Evolutionary conservation across 2,888 invertebrate genomes (phyloP).

Genomic region (Invenusta paracnida): DNA sequence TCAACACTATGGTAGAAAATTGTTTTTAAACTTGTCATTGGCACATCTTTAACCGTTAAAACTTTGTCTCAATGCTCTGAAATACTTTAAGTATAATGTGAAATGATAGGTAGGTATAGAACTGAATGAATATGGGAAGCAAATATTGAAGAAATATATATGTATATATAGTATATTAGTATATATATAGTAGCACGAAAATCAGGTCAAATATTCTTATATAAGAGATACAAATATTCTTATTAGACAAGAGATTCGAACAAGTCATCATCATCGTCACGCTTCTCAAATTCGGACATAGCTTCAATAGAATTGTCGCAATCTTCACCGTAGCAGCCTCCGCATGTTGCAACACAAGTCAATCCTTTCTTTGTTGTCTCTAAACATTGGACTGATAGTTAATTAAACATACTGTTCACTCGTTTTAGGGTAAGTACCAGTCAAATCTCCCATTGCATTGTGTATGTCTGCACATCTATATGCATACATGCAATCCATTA

Average conservation of each 20-base stretch:
- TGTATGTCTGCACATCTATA: neutral
- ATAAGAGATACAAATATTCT: neutral
- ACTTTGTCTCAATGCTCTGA: neutral
- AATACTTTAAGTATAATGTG: neutral
- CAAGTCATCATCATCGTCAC: neutral
- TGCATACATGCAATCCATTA: slow-evolving; percentile 43
- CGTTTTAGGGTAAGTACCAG: neutral
- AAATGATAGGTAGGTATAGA: neutral
- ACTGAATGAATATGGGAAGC: neutral
- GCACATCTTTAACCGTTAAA: neutral
- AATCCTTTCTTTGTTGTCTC: neutral
- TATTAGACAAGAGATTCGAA: neutral
- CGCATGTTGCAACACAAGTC: neutral
- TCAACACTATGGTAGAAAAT: neutral
- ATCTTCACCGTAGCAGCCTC: neutral
- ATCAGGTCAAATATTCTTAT: neutral
- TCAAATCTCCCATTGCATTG: neutral
- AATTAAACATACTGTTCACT: neutral
- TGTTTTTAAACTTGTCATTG: neutral
- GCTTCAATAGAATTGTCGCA: neutral
- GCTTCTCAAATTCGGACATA: neutral
- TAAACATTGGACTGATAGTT: neutral
- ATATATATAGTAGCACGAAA: neutral
- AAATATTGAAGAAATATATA: too few species aligned
- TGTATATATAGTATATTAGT: too few species aligned